Base-by-base conservation (phyloP, 2,888 invertebrate species). In the Athalia circularis region DNA sequence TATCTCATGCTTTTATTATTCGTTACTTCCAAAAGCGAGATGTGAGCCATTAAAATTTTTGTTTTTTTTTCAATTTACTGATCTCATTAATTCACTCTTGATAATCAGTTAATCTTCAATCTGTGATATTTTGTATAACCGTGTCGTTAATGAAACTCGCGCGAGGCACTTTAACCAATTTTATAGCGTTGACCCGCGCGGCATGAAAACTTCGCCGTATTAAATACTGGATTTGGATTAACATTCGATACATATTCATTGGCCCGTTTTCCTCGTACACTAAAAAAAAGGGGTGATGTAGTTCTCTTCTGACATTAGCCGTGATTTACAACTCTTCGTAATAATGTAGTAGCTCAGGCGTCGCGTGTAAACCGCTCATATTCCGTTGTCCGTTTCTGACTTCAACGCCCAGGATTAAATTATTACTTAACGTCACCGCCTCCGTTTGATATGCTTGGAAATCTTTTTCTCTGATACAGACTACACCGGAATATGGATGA, bases 1-100 rank as follows among this genome's bases (percentile, higher is more conserved):
- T 52, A 61, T 54, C 45, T 62, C 29, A 29, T 29, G 29, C 0
- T 29, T 62, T 70, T 78, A 78, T 78, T 78, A 78, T 72, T 15
- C 54, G 68, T 74, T 78, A 78, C 65, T 78, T 78, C 74, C 72
- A 62, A 64, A 72, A 64, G 65, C 64, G 13, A n/a, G 8, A n/a
- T 13, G 4, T 8, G 64, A 13, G 13, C 0, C 54, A 9, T 54
- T n/a, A 4, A n/a, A 50, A 62, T 29, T 75, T 75, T 50, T n/a
- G n/a, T n/a, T 62, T 61, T 75, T 75, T n/a, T 62, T 52, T n/a
- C 64, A 52, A 62, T 62, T 15, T 48, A 48, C 9, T 9, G 62
- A 64, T 43, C 75, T 11, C 50, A 75, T 75, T 62, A 75, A 75
- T 64, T 75, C 43, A 75, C 62, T 75, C 48, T 62, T 50, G 15